Evolutionary conservation across 1,140 invertebrate genomes (phyloP).

Genomic region (Wiebesia pumilae): DNA sequence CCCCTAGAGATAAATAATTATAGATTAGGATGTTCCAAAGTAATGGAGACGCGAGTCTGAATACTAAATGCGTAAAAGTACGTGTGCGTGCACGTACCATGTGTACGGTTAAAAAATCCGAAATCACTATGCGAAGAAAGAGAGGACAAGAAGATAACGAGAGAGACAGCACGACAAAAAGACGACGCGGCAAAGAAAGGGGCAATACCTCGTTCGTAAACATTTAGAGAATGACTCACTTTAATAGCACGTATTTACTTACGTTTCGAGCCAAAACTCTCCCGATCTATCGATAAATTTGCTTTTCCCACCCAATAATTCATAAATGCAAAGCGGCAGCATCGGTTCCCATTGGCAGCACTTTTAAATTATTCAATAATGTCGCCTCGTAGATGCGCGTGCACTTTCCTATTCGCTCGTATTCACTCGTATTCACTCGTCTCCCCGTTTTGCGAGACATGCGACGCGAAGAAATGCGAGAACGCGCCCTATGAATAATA

Average conservation of each 20-base stretch:
- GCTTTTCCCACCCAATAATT: slow-evolving; percentile 1
- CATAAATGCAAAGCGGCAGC: neutral
- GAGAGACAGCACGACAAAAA: neutral
- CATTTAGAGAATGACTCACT: neutral
- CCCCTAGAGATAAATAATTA: slow-evolving; percentile 23
- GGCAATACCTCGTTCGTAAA: neutral
- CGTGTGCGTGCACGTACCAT: too few relatives aligned
- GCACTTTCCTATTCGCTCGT: neutral
- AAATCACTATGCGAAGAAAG: neutral
- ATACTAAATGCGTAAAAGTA: neutral
- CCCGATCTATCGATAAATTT: neutral
- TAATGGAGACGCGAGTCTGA: neutral
- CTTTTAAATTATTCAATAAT: slow-evolving; percentile 34
- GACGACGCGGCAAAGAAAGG: neutral
- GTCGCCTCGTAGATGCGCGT: neutral
- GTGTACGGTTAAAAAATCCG: too few relatives aligned
- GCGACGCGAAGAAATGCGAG: slow-evolving; percentile 47
- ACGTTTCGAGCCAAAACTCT: neutral
- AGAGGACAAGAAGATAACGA: neutral
- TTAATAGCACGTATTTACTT: too few relatives aligned
- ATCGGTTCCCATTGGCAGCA: too few relatives aligned
- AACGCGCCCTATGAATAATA: slow-evolving; percentile 43
- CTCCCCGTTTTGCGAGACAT: neutral
- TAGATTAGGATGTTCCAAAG: slow-evolving; percentile 38
- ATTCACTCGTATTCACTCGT: neutral